phyloP scores from a whole-genome alignment of 2,888 invertebrate genomes.

The Orthonevra nobilis region DNA sequence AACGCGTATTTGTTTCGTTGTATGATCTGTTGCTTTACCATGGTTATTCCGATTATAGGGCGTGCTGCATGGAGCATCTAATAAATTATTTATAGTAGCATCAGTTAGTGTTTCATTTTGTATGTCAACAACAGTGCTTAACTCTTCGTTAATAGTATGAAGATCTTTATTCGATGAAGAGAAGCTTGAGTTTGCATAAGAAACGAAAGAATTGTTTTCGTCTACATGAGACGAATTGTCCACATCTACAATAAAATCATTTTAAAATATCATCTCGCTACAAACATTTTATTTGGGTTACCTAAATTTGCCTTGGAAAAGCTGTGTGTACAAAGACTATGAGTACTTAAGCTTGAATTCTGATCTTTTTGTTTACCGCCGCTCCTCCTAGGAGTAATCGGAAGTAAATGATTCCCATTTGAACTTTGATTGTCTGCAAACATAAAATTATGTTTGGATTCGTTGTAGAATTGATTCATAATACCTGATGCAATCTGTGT shows the following conservation, averaged over 20 bases:
- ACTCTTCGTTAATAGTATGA: constrained; percentile 46
- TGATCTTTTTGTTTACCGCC: no score
- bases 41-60: constrained; percentile 27
- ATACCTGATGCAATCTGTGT: no score
- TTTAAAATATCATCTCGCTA: no score
- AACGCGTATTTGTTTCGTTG: constrained; percentile 44
- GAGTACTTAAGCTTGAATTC: no score
- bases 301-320: no score
- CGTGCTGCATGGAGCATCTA: constrained; percentile 60
- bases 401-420: no score
- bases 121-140: constrained; percentile 7
- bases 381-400: no score
- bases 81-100: constrained; percentile 41
- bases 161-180: constrained; percentile 10
- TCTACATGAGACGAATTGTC: constrained; percentile 4
- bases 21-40: neutral
- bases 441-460: no score
- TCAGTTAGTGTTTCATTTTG: constrained; percentile 44
- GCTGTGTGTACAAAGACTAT: no score
- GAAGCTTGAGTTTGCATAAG: neutral
- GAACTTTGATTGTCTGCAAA: no score
- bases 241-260: constrained; percentile 10
- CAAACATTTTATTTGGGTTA: no score
- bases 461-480: no score
- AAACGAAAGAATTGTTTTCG: neutral